A percentile compares a stretch with the other conserved stretches of the same genome.
These are phyloP conservation scores for Caligus rogercresseyi DNA, from an alignment of 1,140 invertebrate genomes.

Conservation along the genomic window DNA sequence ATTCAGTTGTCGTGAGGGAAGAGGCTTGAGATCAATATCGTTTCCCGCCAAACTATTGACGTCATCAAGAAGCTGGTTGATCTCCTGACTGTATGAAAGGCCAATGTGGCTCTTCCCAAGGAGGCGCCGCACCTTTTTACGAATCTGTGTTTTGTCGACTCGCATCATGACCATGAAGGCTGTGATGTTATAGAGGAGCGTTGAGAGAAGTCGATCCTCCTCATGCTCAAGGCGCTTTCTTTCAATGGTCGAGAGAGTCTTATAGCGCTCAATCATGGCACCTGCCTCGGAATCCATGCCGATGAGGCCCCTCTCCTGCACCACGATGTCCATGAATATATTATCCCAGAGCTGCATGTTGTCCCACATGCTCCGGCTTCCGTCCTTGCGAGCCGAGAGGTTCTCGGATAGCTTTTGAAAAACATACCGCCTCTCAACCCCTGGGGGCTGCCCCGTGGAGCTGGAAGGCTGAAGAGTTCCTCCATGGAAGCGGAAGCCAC, in stretches of 20 bases:
- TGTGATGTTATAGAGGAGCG: slow-evolving; percentile 86
- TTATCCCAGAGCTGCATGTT: slow-evolving; percentile 99
- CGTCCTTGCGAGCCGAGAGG: background rate
- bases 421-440: background rate
- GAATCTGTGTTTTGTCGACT: slow-evolving; percentile 35
- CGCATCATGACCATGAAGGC: slow-evolving; percentile 90
- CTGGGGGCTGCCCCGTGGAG: background rate
- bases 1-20: slow-evolving; percentile 69
- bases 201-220: slow-evolving; percentile 86
- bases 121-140: slow-evolving; percentile 63
- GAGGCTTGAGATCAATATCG: slow-evolving; percentile 84
- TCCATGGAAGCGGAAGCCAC: slow-evolving; percentile 64
- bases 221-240: slow-evolving; percentile 90
- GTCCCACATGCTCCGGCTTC: slow-evolving; percentile 55
- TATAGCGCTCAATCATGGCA: slow-evolving; percentile 99
- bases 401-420: background rate
- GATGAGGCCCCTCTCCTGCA: slow-evolving; percentile 94
- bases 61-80: slow-evolving; percentile 88
- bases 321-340: slow-evolving; percentile 92
- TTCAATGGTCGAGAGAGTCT: slow-evolving; percentile 77
- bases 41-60: slow-evolving; percentile 90
- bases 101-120: slow-evolving; percentile 97
- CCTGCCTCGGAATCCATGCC: slow-evolving; percentile 98
- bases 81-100: slow-evolving; percentile 86
- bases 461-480: background rate